Base-by-base conservation (phyloP, 2,888 invertebrate species). In the Aphelenchoides bicaudatus region DNA sequence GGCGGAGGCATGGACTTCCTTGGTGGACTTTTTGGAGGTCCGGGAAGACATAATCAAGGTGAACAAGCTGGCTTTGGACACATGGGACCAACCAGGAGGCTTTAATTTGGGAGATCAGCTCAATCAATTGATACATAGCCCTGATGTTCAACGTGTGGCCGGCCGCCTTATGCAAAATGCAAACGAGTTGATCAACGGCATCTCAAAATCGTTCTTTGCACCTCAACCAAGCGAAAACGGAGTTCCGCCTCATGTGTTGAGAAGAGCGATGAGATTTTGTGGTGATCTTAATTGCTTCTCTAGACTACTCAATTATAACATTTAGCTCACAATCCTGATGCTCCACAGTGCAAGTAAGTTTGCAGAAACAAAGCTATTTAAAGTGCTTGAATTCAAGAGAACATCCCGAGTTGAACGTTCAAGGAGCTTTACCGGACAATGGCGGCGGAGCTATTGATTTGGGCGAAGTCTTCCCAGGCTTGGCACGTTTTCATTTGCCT, bases 231-330 rank as follows among this genome's bases (percentile, higher is more conserved):
- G 50, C 3, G 39, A 58, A 23, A 31, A 39, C 8, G 62, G 54
- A 1, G 70, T 66, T 34, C 67, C 67, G 10, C 71, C 71, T n/a
- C 67, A 67, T 37, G 66, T 71, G 25, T 49, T 66, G 34, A 52
- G 67, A 13, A n/a, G 67, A 55, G 56, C 69, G 31, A 61, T 69
- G 39, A 52, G 67, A 2, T 67, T 72, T 31, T 67, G 67, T 46
- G 13, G 23, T 1, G 27, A 28, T n/a, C n/a, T n/a, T n/a, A n/a
- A n/a, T n/a, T n/a, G n/a, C n/a, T n/a, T n/a, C n/a, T n/a, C n/a
- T n/a, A n/a, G n/a, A n/a, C n/a, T n/a, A n/a, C n/a, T n/a, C n/a
- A n/a, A n/a, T n/a, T n/a, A n/a, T n/a, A n/a, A n/a, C n/a, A n/a
- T n/a, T n/a, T n/a, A 29, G 31, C 60, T 19, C 52, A 54, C 13